Percentiles rank a stretch among this genome's conserved stretches.
Conservation (phyloP, 1,140 invertebrate species). For the Mercenaria mercenaria region DNA sequence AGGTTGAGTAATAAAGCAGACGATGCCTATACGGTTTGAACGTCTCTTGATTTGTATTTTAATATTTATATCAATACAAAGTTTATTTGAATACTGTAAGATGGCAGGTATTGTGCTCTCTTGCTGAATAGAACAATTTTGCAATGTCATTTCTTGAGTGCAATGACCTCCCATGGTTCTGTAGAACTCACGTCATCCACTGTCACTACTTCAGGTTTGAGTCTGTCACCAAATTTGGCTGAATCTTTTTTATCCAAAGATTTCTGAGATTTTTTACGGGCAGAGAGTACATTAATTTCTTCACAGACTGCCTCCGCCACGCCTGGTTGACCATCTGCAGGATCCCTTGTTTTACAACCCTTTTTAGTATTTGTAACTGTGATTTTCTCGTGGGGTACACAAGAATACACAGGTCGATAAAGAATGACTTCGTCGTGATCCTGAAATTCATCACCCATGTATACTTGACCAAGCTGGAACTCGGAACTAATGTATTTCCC, state of each 20-base stretch:
- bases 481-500: conserved; percentile 94
- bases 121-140: too few species aligned
- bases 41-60: too few species aligned
- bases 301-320: background rate
- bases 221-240: background rate
- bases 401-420: conserved; percentile 90
- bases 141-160: conserved; percentile 11
- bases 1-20: too few species aligned
- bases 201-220: conserved; percentile 3
- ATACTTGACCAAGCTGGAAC: conserved; percentile 93
- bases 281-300: conserved; percentile 28
- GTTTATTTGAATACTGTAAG: too few species aligned
- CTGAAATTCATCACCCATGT: conserved; percentile 89
- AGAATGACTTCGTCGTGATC: conserved; percentile 87
- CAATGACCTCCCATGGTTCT: conserved; percentile 61
- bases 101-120: too few species aligned
- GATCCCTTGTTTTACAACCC: background rate
- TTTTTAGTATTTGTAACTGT: conserved; percentile 75
- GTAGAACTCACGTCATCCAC: conserved; percentile 44
- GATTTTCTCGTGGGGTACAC: conserved; percentile 85
- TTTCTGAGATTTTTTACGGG: conserved; percentile 18
- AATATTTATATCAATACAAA: too few species aligned
- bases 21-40: too few species aligned
- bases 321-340: background rate
- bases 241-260: conserved; percentile 6